Evolutionary conservation across 2,797 vertebrate species (phyloP), one percentile per base, ranked within the genome.

Genomic region (Sebastes reedi): DNA sequence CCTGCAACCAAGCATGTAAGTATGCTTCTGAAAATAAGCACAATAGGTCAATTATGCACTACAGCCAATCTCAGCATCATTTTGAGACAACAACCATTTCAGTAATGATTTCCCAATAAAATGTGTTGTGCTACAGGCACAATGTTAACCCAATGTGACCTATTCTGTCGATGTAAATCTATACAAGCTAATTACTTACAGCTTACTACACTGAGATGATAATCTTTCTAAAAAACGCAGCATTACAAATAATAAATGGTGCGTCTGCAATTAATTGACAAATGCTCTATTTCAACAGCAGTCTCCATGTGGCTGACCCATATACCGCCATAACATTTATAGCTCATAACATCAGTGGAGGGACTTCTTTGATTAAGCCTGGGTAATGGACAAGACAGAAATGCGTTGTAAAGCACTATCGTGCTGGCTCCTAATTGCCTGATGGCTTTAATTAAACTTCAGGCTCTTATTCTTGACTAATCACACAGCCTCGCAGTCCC

Each of bases 381-480:
- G 73, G 82, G 84, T 92, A 94, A 94, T 89, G 91, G 92, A 93
- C 88, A 90, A 89, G 92, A 92, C 93, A 92, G 86, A 92, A 91
- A 92, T 90, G 87, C 92, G 85, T 88, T 93, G 91, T 93, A 92
- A 94, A 93, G 87, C 89, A 91, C 87, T 93, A 88, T 85, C 84
- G 14, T 59, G 56, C 70, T 34, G 75, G 82, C 80, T 91, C 67
- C 90, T 95, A 95, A 96, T 95, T 95, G 92, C 91, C 82, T 86
- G 90, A 93, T 94, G 93, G 92, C 92, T 95, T 95, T 95, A 96
- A 96, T 96, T 95, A 95, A 94, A 95, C 87, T 85, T 88, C 89
- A 87, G 86, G 77, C 90, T 91, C 90, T 94, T 93, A 89, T 91
- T 94, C 87, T 89, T 94, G 91, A 94, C 90, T 90, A 93, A 93